A percentile compares a stretch with the other conserved stretches of the same genome.
Conservation (phyloP, 1,140 invertebrate genomes). For the Euwallacea fornicatus region DNA sequence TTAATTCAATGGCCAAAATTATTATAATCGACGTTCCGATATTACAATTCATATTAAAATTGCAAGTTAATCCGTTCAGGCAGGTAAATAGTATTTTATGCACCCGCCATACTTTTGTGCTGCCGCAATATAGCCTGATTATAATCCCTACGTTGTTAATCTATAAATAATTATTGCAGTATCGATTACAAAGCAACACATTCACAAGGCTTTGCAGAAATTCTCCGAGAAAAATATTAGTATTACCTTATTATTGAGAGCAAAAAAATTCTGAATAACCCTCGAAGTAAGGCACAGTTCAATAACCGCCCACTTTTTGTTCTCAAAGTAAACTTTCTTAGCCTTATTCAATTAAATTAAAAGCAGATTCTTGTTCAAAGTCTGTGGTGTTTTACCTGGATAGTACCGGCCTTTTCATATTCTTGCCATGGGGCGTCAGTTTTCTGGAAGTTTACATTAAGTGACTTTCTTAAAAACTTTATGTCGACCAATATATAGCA, state of each 20-base stretch:
- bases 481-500: neutral
- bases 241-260: too few relatives aligned
- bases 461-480: neutral
- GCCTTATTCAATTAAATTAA: slow-evolving; percentile 6
- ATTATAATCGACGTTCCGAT: neutral
- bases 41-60: slow-evolving; percentile 3
- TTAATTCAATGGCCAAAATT: slow-evolving; percentile 1
- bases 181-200: too few relatives aligned
- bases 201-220: too few relatives aligned
- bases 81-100: slow-evolving; percentile 6
- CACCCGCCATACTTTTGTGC: too few relatives aligned
- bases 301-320: too few relatives aligned
- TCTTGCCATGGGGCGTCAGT: neutral
- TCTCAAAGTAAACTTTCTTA: neutral
- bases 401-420: neutral
- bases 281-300: too few relatives aligned
- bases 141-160: too few relatives aligned
- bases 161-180: too few relatives aligned
- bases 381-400: neutral
- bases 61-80: neutral
- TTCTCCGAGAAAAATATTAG: too few relatives aligned
- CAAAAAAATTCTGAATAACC: too few relatives aligned
- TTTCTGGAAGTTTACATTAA: neutral
- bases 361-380: neutral
- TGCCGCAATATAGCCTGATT: too few relatives aligned